Conservation (phyloP, 2,113 vertebrate genomes). For the Haplochromis vanheusdeni region DNA sequence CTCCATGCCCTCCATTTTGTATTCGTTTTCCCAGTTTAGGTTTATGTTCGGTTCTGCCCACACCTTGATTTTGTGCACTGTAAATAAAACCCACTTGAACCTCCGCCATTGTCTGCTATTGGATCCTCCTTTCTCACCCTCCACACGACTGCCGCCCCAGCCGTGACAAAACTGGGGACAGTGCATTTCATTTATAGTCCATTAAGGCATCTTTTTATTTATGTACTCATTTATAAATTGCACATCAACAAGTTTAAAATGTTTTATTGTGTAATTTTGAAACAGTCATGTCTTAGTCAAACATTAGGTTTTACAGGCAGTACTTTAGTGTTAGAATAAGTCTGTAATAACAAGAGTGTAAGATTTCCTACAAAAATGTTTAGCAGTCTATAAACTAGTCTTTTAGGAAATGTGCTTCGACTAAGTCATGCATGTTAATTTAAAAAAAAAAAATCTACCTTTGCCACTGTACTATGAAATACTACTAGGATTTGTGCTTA, state of each 20-base stretch:
- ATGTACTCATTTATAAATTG: not conserved
- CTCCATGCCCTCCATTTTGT: too few species aligned
- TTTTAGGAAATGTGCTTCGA: not conserved
- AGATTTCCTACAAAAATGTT: not conserved
- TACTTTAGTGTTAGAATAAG: not conserved
- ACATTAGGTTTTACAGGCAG: not conserved
- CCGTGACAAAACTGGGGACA: not conserved
- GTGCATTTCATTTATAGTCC: not conserved
- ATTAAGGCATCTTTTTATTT: not conserved
- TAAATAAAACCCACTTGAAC: too few species aligned
- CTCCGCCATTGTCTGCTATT: too few species aligned
- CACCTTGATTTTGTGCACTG: too few species aligned
- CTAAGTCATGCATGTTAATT: not conserved
- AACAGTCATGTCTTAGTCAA: not conserved
- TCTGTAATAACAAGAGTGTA: not conserved
- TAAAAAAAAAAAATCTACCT: not conserved
- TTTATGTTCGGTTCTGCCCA: too few species aligned
- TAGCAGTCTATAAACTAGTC: not conserved
- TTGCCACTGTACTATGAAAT: not conserved
- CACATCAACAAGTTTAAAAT: not conserved
- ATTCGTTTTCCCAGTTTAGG: too few species aligned
- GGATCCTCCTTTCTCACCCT: too few species aligned
- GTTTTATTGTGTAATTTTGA: not conserved
- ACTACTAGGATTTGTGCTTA: not conserved
- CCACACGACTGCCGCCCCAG: too few species aligned